Base-by-base conservation (phyloP, 2,797 vertebrate species). In the Tapera naevia region DNA sequence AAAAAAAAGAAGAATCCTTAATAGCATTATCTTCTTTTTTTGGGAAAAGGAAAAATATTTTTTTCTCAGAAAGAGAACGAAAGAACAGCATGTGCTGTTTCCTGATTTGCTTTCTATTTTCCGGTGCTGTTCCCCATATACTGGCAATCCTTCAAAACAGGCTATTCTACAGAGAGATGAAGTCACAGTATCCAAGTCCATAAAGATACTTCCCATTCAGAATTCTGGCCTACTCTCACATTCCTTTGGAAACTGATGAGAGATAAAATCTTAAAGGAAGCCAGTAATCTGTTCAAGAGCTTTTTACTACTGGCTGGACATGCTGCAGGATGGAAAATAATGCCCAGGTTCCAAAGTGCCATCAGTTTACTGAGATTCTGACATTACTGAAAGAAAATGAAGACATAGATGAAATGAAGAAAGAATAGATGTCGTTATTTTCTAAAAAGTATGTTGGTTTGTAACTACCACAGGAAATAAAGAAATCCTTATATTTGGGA, bases 241-340 rank as follows among this genome's bases (percentile, higher is more conserved):
- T 88, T 56, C 62, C 24, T 65, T 90, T 75, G 76, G 70, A 94
- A 92, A 88, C 28, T 60, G 62, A 60, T 79, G 56, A 91, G 84
- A 93, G 51, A 14, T 3, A 84, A 86, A 91, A 91, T 80, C 37
- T 86, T 69, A 72, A 69, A 72, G 64, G 88, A 94, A 94, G 46
- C 12, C 64, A 81, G 23, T 48, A 56, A 66, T 82, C 41, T 80
- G 22, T 91, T 94, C 35, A 70, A 89, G 53, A 66, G 74, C 21
- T 70, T 86, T 91, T 93, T 79, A 62, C 70, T 86, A 43, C 32
- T 70, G 64, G 24, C 70, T 86, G 83, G 87, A 78, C 53, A 66
- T 66, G 15, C 15, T 80, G 27, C 35, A 57, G 24, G 23, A 54
- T n/a, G 7, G 7, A 82, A 86, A 90, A 76, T 56, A 35, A 21